These are phyloP conservation scores for Felis chaus DNA, from an alignment of 2,113 vertebrate species.

Conservation along the genomic window DNA sequence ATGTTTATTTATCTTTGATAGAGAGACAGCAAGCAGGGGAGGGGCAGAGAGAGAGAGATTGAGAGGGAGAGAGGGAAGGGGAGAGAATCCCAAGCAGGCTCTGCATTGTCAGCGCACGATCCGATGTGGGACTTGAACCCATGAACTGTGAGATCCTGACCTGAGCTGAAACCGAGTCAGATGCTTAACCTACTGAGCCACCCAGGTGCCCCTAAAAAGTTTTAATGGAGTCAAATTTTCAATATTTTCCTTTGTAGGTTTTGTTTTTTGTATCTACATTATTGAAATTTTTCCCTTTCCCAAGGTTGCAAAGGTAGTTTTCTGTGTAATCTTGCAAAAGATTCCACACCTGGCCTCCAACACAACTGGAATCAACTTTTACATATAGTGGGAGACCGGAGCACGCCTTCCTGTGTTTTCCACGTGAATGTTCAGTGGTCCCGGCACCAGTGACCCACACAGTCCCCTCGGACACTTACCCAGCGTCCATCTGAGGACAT, in stretches of 20 bases:
- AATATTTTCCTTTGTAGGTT: not conserved
- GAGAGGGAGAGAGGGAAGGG: too few species aligned
- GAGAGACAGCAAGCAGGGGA: too few species aligned
- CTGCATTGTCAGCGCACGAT: too few species aligned
- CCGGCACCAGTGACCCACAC: too few species aligned
- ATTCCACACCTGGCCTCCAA: not conserved
- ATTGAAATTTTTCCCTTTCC: not conserved
- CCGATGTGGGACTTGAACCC: too few species aligned
- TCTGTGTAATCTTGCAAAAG: not conserved
- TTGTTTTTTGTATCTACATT: not conserved
- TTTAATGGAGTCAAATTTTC: not conserved
- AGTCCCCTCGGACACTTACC: not conserved
- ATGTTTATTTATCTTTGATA: too few species aligned
- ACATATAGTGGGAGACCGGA: not conserved
- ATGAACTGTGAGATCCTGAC: too few species aligned
- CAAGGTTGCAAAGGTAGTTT: not conserved
- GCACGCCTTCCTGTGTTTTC: not conserved
- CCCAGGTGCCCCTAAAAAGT: too few species aligned
- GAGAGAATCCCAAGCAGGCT: too few species aligned
- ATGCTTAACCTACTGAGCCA: too few species aligned
- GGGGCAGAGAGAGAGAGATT: too few species aligned
- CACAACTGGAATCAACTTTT: not conserved
- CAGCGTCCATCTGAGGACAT: fast-evolving
- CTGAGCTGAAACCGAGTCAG: too few species aligned
- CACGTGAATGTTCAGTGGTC: not conserved